phyloP scores from a whole-genome alignment of 2,888 invertebrate species.

The Mesorhabditis belari region DNA sequence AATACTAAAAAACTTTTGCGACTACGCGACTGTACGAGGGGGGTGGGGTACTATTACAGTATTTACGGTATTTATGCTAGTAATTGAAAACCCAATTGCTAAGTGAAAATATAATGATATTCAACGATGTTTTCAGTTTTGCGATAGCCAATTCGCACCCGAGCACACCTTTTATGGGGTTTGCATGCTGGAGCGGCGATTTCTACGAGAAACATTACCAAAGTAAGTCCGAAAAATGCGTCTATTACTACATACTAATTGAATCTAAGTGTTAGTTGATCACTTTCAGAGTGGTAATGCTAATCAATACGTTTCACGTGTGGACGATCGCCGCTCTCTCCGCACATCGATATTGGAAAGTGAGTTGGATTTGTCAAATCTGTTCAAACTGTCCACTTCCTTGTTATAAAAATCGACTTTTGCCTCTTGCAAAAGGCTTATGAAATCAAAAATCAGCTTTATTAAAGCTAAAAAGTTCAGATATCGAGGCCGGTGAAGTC shows the following conservation, averaged over 20 bases:
- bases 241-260: background rate
- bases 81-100: too few relatives aligned
- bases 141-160: conserved; percentile 23
- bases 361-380: conserved; percentile 6
- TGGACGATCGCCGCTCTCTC: conserved; percentile 51
- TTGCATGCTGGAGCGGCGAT: conserved; percentile 48
- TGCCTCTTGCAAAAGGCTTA: too few relatives aligned
- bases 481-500: conserved; percentile 50
- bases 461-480: conserved; percentile 22
- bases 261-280: background rate
- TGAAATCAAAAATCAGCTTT: background rate
- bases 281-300: conserved; percentile 36
- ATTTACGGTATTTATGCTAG: too few relatives aligned
- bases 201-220: conserved; percentile 43
- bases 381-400: background rate
- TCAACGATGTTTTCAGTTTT: conserved; percentile 25
- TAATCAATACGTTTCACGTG: conserved; percentile 45
- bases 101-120: too few relatives aligned
- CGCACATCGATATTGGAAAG: conserved; percentile 52
- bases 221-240: conserved; percentile 15
- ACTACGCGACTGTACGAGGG: too few relatives aligned
- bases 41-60: too few relatives aligned
- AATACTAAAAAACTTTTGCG: too few relatives aligned
- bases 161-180: conserved; percentile 30
- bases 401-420: background rate